phyloP scores from a whole-genome alignment of 2,113 vertebrate genomes.

The Cariama cristata region DNA sequence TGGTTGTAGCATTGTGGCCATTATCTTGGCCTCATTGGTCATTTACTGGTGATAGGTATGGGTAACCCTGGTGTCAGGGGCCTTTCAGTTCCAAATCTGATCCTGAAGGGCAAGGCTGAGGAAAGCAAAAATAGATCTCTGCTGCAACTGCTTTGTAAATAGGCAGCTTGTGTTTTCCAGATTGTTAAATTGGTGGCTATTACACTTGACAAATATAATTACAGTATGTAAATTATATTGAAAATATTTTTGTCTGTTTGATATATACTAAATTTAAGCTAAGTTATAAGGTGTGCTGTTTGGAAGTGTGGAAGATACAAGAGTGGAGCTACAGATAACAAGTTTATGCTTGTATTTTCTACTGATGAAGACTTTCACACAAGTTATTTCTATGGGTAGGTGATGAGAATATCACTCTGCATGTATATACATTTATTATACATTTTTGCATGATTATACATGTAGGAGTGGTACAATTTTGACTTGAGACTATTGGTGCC shows the following conservation, averaged over 20 bases:
- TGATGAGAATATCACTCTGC: constrained; percentile 83
- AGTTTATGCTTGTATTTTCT: constrained; percentile 84
- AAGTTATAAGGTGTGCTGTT: constrained; percentile 83
- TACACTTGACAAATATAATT: constrained; percentile 60
- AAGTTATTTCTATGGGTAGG: constrained; percentile 86
- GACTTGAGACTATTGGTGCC: constrained; percentile 76
- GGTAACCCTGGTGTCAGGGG: background rate
- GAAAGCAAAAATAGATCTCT: background rate
- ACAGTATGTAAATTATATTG: constrained; percentile 60
- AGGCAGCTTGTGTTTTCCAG: constrained; percentile 7
- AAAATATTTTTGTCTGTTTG: constrained; percentile 77
- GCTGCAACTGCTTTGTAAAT: constrained; percentile 21
- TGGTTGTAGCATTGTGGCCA: background rate
- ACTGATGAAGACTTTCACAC: constrained; percentile 87
- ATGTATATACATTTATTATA: constrained; percentile 80
- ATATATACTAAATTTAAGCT: constrained; percentile 80
- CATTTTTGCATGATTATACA: constrained; percentile 83
- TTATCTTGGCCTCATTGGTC: background rate
- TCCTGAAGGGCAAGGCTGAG: constrained; percentile 34
- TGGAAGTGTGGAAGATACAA: constrained; percentile 87
- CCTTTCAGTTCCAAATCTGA: background rate
- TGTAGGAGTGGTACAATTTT: constrained; percentile 86
- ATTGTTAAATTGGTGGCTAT: constrained; percentile 32
- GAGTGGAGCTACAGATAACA: constrained; percentile 86
- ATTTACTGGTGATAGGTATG: background rate